Conservation (phyloP, 2,113 vertebrate genomes). For the Bungarus multicinctus region DNA sequence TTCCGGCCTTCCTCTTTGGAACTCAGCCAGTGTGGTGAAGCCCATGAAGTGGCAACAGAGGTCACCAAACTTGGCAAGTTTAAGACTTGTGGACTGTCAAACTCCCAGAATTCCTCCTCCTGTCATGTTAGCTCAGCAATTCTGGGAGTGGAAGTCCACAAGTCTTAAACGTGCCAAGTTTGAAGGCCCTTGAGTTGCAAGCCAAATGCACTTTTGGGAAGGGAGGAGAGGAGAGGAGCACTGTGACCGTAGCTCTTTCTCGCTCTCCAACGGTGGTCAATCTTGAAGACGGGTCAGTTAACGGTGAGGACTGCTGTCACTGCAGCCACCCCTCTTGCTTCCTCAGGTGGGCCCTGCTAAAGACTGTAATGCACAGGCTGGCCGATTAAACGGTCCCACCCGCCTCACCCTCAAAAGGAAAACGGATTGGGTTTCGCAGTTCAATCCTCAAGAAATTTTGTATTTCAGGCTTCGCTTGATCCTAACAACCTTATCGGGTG, state of each 20-base stretch:
- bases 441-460: neutral
- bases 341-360: conserved; percentile 5
- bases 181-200: neutral
- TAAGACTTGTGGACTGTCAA: no score
- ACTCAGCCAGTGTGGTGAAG: conserved; percentile 10
- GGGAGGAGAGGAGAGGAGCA: no score
- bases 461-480: conserved; percentile 33
- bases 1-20: conserved; percentile 21
- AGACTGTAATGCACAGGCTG: conserved; percentile 24
- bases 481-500: conserved; percentile 14
- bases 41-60: neutral
- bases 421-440: neutral
- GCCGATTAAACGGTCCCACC: neutral
- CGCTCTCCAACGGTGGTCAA: neutral
- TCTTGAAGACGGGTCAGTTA: neutral
- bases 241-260: neutral
- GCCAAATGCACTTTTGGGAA: neutral
- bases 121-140: no score
- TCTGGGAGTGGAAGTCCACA: no score
- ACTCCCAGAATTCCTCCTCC: no score
- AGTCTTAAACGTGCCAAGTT: no score
- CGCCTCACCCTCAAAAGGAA: neutral
- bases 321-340: neutral
- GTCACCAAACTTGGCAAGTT: no score
- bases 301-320: neutral